Conservation (phyloP, 64 coral and sea anemone species). For the Montipora foliosa region DNA sequence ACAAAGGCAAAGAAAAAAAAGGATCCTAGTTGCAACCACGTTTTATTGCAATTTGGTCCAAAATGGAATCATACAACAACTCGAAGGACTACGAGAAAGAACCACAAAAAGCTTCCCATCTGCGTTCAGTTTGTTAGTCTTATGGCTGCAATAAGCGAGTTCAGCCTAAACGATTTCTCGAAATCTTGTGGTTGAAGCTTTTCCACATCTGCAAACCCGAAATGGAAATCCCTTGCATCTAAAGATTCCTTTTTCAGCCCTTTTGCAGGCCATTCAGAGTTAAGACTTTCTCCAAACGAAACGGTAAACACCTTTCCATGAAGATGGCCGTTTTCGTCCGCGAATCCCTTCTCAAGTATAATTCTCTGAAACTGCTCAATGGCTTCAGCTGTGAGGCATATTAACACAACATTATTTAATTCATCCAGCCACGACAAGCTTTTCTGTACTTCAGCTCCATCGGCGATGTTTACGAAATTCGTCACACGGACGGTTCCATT, state of each 20-base stretch:
- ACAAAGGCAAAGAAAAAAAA: too few species aligned
- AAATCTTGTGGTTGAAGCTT: conserved; percentile 59
- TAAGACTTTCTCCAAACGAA: conserved; percentile 67
- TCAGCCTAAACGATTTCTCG: conserved; percentile 59
- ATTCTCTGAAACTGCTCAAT: conserved; percentile 45
- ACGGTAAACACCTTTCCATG: conserved; percentile 79
- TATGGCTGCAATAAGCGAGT: conserved; percentile 65
- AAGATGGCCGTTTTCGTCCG: conserved; percentile 59
- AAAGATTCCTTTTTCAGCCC: neutral
- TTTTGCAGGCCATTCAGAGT: conserved; percentile 63
- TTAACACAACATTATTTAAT: conserved; percentile 77
- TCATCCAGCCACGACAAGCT: conserved; percentile 65
- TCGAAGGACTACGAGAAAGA: too few species aligned
- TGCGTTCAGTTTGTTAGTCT: neutral
- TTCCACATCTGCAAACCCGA: conserved; percentile 68
- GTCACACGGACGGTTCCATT: conserved; percentile 59
- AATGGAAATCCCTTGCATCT: neutral
- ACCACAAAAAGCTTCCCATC: too few species aligned
- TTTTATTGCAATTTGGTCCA: too few species aligned
- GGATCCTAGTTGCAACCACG: too few species aligned
- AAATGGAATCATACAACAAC: too few species aligned
- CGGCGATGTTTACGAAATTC: conserved; percentile 65
- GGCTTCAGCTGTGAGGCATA: conserved; percentile 69
- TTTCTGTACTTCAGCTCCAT: conserved; percentile 8
- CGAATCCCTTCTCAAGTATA: conserved; percentile 56